Base-by-base conservation (phyloP, 2,797 vertebrate species). In the Clarias fuscus region DNA sequence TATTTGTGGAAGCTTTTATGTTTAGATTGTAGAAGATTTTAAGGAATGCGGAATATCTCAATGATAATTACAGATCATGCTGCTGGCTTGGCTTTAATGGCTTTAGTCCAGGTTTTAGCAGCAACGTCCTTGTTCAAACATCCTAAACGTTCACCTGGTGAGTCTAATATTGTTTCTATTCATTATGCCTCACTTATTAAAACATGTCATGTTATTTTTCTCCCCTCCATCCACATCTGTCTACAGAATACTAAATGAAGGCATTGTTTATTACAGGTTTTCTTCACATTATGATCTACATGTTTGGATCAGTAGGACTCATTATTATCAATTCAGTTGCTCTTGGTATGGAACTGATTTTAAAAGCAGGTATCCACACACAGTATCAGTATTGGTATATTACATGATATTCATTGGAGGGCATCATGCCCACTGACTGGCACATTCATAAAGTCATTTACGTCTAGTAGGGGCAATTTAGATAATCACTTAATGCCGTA, bases 251-350 rank as follows among this genome's bases (percentile, higher is more conserved):
- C 20, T 61, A 68, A 68, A 15, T 15, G 17, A 17, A 33, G 15
- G 3, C 18, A 22, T 17, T 85, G 30, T 78, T 59, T 76, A 58
- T 78, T 85, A 10, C 64, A 85, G 84, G 59, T 18, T 15, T 70
- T 17, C 43, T 64, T 78, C 73, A 85, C 62, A n/a, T 58, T 58
- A 13, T 78, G 64, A 40, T 78, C 24, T 68, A 78, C 75, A 56
- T 85, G 64, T 85, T 85, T 78, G 84, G 84, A 77, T 58, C 84
- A 40, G 84, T 85, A 8, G 73, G 61, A 22, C 73, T 78, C 20
- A 72, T 15, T 78, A 14, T 59, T 58, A 22, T 85, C 5, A 70
- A 70, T 58, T 68, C 84, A 37, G 24, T 85, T 20, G 37, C 20
- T 59, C 84, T 85, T 1, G 48, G 33, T 1, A 37, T 33, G 71